A percentile compares a stretch with the other conserved stretches of the same genome.
Evolutionary conservation across 2,888 invertebrate species (phyloP).

Genomic region (Gymnocheta viridis): DNA sequence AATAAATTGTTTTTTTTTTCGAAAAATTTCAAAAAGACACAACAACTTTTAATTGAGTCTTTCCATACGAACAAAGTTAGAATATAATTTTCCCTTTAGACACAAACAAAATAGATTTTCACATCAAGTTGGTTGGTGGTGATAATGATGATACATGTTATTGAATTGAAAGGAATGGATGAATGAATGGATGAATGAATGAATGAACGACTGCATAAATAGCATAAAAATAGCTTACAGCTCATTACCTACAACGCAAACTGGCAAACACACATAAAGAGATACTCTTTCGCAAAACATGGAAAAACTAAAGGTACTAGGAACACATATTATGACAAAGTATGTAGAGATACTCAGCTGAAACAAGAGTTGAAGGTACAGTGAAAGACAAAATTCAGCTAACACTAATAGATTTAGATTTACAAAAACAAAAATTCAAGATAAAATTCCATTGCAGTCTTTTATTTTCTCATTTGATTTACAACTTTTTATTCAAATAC

Average conservation of each 20-base stretch:
- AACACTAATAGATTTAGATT: background rate
- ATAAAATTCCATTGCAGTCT: no score
- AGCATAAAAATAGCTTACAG: constrained; percentile 73
- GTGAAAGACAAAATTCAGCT: background rate
- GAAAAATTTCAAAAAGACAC: constrained; percentile 3
- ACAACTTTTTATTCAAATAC: no score
- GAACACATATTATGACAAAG: background rate
- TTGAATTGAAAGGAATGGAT: constrained; percentile 65
- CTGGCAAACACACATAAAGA: constrained; percentile 5
- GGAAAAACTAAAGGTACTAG: constrained; percentile 1
- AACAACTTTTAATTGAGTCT: constrained; percentile 59
- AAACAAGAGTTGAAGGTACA: background rate
- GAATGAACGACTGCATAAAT: constrained; percentile 50
- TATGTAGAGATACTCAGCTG: background rate
- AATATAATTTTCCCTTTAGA: constrained; percentile 63
- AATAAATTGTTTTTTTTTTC: constrained; percentile 12
- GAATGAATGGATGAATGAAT: constrained; percentile 55
- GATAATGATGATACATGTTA: constrained; percentile 66
- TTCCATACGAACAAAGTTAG: constrained; percentile 62
- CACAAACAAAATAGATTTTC: constrained; percentile 28
- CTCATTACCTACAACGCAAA: constrained; percentile 72
- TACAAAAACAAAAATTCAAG: no score
- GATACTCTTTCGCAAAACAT: background rate
- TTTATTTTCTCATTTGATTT: no score
- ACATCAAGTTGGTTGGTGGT: background rate